A percentile compares a stretch with the other conserved stretches of the same genome.
Conservation (phyloP, 2,888 invertebrate genomes). For the Boloria euphrosyne region DNA sequence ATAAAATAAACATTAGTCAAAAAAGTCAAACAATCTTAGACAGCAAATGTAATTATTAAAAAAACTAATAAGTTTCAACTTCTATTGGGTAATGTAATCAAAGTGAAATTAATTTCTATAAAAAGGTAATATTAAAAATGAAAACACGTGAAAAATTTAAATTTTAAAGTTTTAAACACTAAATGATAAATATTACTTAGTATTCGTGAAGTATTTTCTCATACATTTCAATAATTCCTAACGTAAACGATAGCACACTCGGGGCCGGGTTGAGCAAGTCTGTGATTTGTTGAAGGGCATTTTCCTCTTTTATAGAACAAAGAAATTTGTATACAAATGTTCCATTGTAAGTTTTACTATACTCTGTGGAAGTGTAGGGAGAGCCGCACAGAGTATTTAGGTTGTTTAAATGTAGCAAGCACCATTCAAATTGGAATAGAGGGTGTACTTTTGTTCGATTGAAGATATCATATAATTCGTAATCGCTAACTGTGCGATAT, state of each 20-base stretch:
- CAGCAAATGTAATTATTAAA: no score
- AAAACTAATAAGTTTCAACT: no score
- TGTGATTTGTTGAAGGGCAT: not conserved
- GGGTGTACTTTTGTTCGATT: constrained; percentile 37
- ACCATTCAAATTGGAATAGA: constrained; percentile 49
- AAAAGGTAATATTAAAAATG: no score
- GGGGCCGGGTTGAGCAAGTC: constrained; percentile 1
- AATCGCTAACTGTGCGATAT: constrained; percentile 36
- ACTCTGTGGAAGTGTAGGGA: constrained; percentile 43
- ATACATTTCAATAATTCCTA: constrained; percentile 9
- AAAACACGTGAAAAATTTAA: no score
- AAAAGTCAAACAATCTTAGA: no score
- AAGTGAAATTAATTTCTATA: no score
- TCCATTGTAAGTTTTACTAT: constrained; percentile 49
- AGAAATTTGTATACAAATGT: constrained; percentile 49
- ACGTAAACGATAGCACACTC: not conserved
- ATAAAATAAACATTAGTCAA: no score
- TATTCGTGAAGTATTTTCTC: not conserved
- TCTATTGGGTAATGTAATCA: no score
- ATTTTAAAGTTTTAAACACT: no score
- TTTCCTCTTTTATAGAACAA: not conserved
- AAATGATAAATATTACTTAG: not conserved
- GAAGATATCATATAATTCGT: constrained; percentile 40
- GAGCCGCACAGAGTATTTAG: constrained; percentile 53
- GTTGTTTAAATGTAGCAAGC: constrained; percentile 50